Conservation (phyloP, 1,140 invertebrate genomes). For the Eueides isabella region DNA sequence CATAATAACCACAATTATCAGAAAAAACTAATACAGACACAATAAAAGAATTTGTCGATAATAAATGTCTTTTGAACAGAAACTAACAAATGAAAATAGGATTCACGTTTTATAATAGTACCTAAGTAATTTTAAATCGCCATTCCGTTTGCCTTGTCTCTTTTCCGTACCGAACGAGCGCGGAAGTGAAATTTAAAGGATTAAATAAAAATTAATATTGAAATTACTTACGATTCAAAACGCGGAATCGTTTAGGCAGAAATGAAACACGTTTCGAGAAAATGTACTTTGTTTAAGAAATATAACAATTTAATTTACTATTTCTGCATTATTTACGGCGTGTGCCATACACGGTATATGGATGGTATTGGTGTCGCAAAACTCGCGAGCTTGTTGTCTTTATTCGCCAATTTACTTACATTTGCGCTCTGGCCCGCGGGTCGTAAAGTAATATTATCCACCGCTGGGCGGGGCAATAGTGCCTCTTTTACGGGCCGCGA, state of each 20-base stretch:
- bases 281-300: constrained; percentile 1
- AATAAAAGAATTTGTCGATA: not conserved
- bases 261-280: constrained; percentile 10
- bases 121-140: constrained; percentile 33
- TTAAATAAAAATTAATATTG: constrained; percentile 26
- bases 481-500: constrained; percentile 80
- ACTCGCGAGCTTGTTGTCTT: constrained; percentile 50
- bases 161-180: constrained; percentile 19
- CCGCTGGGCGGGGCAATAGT: constrained; percentile 74
- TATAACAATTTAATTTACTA: not conserved
- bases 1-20: not conserved
- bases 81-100: constrained; percentile 18
- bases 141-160: constrained; percentile 31
- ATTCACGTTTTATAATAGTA: constrained; percentile 33
- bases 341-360: constrained; percentile 4
- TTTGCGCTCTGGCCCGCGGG: constrained; percentile 67
- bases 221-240: constrained; percentile 28
- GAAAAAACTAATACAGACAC: not conserved
- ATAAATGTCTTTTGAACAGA: constrained; percentile 14
- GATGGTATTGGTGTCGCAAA: constrained; percentile 23
- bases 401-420: constrained; percentile 81
- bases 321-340: constrained; percentile 1
- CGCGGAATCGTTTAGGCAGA: constrained; percentile 16
- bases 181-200: constrained; percentile 23
- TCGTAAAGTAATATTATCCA: constrained; percentile 81